These are phyloP conservation scores for Macrotus californicus DNA, from an alignment of 2,113 vertebrate genomes.

Conservation along the genomic window DNA sequence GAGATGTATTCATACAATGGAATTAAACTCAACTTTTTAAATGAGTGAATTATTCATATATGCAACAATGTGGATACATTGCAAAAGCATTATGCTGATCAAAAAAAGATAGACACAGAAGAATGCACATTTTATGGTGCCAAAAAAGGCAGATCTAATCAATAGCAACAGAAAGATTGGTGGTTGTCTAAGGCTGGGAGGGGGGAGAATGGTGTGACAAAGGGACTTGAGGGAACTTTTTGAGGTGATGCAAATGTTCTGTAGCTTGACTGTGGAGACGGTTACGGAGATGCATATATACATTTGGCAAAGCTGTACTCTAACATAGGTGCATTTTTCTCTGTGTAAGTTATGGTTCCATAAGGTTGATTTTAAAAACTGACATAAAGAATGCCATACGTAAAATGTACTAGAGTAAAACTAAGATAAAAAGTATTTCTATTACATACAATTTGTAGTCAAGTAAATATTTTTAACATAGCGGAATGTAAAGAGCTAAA, in stretches of 20 bases:
- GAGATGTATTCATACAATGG: not conserved
- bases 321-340: not conserved
- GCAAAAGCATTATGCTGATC: not conserved
- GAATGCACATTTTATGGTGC: not conserved
- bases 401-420: not conserved
- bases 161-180: not conserved
- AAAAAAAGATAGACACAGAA: not conserved
- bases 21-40: conserved; percentile 6
- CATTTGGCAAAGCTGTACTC: not conserved
- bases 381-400: not conserved
- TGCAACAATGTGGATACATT: not conserved
- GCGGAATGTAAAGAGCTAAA: not conserved
- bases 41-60: not conserved
- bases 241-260: not conserved
- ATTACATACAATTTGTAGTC: not conserved
- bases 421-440: not conserved
- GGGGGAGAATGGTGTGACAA: not conserved
- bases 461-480: not conserved
- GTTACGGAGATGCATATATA: not conserved
- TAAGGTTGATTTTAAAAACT: not conserved
- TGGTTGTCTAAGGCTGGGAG: not conserved
- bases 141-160: not conserved
- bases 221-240: not conserved
- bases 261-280: not conserved
- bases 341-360: not conserved